A percentile compares a stretch with the other conserved stretches of the same genome.
These are phyloP conservation scores for Charina bottae DNA, from an alignment of 2,113 vertebrate species.

Conservation along the genomic window DNA sequence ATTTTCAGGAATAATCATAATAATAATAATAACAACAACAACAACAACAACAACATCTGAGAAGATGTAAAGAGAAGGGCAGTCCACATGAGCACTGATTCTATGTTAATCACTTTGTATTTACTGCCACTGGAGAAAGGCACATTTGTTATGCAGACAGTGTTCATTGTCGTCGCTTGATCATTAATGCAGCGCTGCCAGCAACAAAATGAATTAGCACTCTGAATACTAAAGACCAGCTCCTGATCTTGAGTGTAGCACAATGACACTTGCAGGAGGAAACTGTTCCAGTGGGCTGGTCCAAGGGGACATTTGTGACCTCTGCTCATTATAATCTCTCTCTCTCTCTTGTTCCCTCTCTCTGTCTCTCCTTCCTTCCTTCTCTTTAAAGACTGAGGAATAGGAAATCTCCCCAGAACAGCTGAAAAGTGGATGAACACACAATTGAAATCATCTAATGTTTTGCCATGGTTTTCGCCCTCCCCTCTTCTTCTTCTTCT, in stretches of 20 bases:
- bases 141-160: constrained; percentile 77
- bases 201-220: constrained; percentile 73
- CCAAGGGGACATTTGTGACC: constrained; percentile 60
- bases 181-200: constrained; percentile 71
- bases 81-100: constrained; percentile 69
- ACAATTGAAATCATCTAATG: constrained; percentile 57
- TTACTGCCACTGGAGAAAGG: constrained; percentile 75
- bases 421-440: constrained; percentile 18
- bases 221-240: constrained; percentile 69
- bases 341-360: neutral
- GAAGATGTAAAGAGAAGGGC: constrained; percentile 54
- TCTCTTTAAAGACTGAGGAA: constrained; percentile 15
- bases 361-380: too few species aligned
- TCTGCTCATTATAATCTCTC: constrained; percentile 48
- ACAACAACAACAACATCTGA: constrained; percentile 36
- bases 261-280: constrained; percentile 64
- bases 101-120: constrained; percentile 75
- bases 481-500: neutral
- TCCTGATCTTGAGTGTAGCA: constrained; percentile 54
- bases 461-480: neutral
- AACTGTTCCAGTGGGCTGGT: constrained; percentile 55
- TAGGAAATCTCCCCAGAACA: constrained; percentile 40
- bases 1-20: constrained; percentile 59
- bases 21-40: constrained; percentile 49
- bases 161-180: constrained; percentile 73